Evolutionary conservation across 2,797 vertebrate species (phyloP).

Genomic region (Acanthurus leucopareius): DNA sequence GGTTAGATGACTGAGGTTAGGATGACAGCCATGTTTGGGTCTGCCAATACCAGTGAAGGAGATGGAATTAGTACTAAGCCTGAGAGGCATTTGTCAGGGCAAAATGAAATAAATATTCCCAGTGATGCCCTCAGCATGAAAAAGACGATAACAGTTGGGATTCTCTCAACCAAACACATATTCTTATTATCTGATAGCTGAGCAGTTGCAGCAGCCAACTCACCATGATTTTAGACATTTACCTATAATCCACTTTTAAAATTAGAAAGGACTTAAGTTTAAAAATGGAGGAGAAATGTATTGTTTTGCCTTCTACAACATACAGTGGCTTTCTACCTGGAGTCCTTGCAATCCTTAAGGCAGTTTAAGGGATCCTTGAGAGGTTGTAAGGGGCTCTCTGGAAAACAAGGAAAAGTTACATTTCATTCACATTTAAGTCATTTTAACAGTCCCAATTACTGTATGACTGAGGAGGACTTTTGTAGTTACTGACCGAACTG

Average conservation of each 20-base stretch:
- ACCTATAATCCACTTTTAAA: neutral
- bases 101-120: conserved; percentile 17
- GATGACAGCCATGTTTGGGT: conserved; percentile 24
- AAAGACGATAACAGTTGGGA: neutral
- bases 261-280: conserved; percentile 1
- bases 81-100: conserved; percentile 23
- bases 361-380: conserved; percentile 23
- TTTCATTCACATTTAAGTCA: conserved; percentile 5
- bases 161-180: conserved; percentile 22
- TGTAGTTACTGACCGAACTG: neutral
- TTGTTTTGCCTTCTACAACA: neutral
- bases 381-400: neutral
- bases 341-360: conserved; percentile 18
- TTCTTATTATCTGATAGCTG: conserved; percentile 24
- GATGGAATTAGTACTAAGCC: conserved; percentile 11
- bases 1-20: conserved; percentile 30
- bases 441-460: neutral
- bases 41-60: conserved; percentile 13
- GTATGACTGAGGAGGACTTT: neutral
- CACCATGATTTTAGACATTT: conserved; percentile 22
- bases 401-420: neutral
- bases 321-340: neutral
- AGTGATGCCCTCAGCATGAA: conserved; percentile 2
- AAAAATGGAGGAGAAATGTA: neutral
- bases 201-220: neutral